phyloP scores from a whole-genome alignment of 2,888 invertebrate genomes.

The Itoplectis maculator region DNA sequence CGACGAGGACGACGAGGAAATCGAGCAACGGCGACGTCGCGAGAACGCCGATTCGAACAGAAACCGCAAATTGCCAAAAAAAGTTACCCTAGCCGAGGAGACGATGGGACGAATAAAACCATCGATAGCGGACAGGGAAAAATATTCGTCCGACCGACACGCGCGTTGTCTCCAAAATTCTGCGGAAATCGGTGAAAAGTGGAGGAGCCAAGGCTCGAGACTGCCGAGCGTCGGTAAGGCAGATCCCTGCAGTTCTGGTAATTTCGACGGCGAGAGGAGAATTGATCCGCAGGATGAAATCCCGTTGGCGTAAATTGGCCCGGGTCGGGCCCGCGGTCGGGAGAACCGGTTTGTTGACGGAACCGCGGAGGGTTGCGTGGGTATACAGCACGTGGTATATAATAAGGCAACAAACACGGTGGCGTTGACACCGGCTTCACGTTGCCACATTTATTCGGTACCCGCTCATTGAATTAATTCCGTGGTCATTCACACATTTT shows the following conservation, averaged over 20 bases:
- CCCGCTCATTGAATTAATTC: neutral
- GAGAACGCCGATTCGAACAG: constrained; percentile 29
- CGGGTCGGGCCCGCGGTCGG: no score
- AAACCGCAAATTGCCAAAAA: constrained; percentile 29
- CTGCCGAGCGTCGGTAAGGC: neutral
- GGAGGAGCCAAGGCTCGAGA: constrained; percentile 36
- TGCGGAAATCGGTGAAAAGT: constrained; percentile 16
- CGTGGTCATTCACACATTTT: no score
- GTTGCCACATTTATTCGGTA: neutral
- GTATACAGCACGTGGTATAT: constrained; percentile 8
- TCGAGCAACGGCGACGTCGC: constrained; percentile 15
- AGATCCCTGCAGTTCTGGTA: constrained; percentile 38
- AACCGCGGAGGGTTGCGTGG: constrained; percentile 4
- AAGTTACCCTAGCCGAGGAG: constrained; percentile 48
- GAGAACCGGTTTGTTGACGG: constrained; percentile 1
- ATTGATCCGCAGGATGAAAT: neutral
- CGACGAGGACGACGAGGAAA: constrained; percentile 44
- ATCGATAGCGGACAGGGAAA: constrained; percentile 70
- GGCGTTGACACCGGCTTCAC: constrained; percentile 1
- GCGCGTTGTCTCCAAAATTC: constrained; percentile 66
- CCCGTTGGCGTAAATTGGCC: constrained; percentile 11
- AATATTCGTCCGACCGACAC: constrained; percentile 68
- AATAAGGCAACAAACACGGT: neutral
- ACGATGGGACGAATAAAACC: constrained; percentile 73
- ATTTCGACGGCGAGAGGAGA: no score